Base-by-base conservation (phyloP, 1,140 invertebrate genomes). In the Drosophila hydei region DNA sequence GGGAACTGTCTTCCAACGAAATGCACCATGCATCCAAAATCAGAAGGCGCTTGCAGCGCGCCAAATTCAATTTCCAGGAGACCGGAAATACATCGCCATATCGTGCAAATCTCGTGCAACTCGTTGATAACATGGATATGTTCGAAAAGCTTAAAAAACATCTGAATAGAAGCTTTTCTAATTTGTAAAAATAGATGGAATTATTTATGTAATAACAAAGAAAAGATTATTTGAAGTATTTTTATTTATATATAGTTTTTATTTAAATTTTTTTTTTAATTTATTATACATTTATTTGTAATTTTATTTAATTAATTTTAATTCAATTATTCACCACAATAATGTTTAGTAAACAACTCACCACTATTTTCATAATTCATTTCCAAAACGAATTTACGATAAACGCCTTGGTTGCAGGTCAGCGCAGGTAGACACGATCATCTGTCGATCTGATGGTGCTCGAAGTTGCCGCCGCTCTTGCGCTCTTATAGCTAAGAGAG, bases 21-120 rank as follows among this genome's bases (percentile, higher is more conserved):
- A 0, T 64, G 54, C 55, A 50, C 11, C 16, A 30, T 21, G 12
- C 23, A 12, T 19, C 8, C 1, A 30, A 60, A 27, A 45, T 77
- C 6, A 47, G 61, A 14, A n/a, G 1, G 2, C 64, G 71, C 1
- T 27, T 77, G 50, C 71, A 45, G 7, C n/a, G 11, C 0, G 71
- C 64, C 7, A 77, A 74, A 27, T 19, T 64, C 12, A 55, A 19
- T 6, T 77, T 77, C 18, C 59, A 73, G 18, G 40, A 50, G 25
- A 60, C 55, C 1, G 75, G 30, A 0, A 43, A 38, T 3, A 3
- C 64, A 1, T 6, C 14, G 11, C 63, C 63, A 6, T 70, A 45
- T 40, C 71, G 64, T 23, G 33, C 16, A 0, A 40, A 68, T 36
- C 4, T 68, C 0, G 14, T 63, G 2, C 0, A 19, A 6, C 4